Evolutionary conservation across 2,113 vertebrate genomes (phyloP).

Genomic region (Oostethus manadensis): DNA sequence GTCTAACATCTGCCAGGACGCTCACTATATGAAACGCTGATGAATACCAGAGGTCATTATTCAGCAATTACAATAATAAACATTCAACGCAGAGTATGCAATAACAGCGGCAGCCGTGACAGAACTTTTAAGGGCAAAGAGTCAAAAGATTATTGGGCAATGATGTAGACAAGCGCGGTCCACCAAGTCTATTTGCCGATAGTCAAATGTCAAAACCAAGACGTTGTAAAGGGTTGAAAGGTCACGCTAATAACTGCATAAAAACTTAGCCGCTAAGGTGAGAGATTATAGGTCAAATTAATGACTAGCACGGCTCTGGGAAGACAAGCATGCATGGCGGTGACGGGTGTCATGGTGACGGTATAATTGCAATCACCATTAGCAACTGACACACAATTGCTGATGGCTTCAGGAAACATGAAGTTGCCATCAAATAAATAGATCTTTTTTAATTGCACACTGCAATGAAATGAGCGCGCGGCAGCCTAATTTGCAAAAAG

Average conservation of each 20-base stretch:
- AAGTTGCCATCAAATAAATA: too few relatives aligned
- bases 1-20: constrained; percentile 57
- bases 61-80: too few relatives aligned
- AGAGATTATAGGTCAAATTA: not conserved
- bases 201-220: too few relatives aligned
- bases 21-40: constrained; percentile 33
- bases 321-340: too few relatives aligned
- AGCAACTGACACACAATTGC: not conserved
- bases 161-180: too few relatives aligned
- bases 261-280: not conserved
- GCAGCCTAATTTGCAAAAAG: too few relatives aligned
- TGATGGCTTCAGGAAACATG: too few relatives aligned
- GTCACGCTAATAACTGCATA: not conserved
- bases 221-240: not conserved
- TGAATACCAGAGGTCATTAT: too few relatives aligned
- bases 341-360: not conserved
- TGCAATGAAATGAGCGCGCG: too few relatives aligned
- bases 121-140: not conserved
- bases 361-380: not conserved
- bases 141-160: not conserved
- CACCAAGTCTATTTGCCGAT: too few relatives aligned
- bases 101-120: too few relatives aligned
- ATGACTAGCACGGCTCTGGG: not conserved
- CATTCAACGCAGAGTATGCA: too few relatives aligned
- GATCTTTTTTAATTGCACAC: not conserved